These are phyloP conservation scores for mouse (Mus musculus) DNA, from an alignment of 2,113 vertebrate species.

Conservation along the genomic window DNA sequence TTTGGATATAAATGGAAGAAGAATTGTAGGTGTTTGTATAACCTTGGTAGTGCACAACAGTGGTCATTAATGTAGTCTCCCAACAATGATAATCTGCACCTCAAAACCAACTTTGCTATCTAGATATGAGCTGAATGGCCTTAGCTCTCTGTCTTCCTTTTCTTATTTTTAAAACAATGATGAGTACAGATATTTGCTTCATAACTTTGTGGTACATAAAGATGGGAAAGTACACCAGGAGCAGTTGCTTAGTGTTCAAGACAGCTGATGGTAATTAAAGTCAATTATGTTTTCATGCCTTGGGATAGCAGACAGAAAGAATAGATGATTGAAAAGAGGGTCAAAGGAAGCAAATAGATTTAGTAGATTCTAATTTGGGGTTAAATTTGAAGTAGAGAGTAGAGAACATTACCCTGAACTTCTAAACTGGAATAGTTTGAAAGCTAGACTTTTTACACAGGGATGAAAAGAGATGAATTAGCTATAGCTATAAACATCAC, in stretches of 20 bases:
- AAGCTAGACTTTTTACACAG: not conserved
- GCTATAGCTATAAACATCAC: not conserved
- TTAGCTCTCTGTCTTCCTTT: not conserved
- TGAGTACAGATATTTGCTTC: not conserved
- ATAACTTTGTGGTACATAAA: conserved; percentile 23
- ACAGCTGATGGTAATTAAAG: not conserved
- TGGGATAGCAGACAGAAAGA: not conserved
- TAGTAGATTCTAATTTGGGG: not conserved
- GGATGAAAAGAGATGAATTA: not conserved
- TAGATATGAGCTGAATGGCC: not conserved
- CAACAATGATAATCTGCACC: not conserved
- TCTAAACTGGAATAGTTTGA: not conserved
- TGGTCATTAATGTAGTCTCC: not conserved
- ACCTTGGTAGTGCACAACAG: not conserved
- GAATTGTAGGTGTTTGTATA: not conserved
- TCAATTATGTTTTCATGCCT: not conserved
- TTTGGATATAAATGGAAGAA: not conserved
- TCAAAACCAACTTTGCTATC: not conserved
- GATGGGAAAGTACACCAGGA: not conserved
- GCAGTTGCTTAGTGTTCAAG: not conserved
- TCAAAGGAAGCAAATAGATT: not conserved
- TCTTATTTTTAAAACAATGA: not conserved
- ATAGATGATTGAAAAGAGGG: not conserved
- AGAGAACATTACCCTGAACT: not conserved
- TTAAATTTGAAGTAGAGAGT: not conserved